Base-by-base conservation (phyloP, 1,140 invertebrate genomes). In the Thaumetopoea pityocampa region DNA sequence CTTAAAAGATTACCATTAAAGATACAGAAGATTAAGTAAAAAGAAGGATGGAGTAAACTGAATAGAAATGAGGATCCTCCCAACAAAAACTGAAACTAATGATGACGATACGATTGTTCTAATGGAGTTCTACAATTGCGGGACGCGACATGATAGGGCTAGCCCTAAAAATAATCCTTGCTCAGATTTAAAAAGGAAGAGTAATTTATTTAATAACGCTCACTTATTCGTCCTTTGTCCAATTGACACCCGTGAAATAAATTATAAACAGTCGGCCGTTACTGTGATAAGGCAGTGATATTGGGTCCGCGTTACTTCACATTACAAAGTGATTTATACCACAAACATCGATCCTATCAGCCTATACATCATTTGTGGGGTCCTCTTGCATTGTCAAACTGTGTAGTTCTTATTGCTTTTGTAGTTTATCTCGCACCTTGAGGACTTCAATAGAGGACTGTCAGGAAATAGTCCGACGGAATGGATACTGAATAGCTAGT, bases 361-460 rank as follows among this genome's bases (percentile, higher is more conserved):
- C 35, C 43, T 50, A 69, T 69, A 60, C 53, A 61, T 69, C 66
- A 69, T 69, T 47, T 61, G 50, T 56, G 38, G 36, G 29, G 49
- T 32, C 42, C 42, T 41, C 54, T 52, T 29, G 51, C 51, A 60
- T 64, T 69, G 60, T 64, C 61, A 53, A 46, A 45, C 23, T 20
- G 32, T 41, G 11, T 33, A 24, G 27, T 43, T 42, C 42, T 42
- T 28, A 36, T 38, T 53, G 42, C 18, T 50, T 53, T 51, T 43
- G 7, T 29, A 26, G 14, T 34, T 38, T 29, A 52, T 35, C 26
- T 7, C 8, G 1, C 11, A 32, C 12, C 17, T 27, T 41, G 28
- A 16, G 20, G 32, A 22, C 7, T n/a, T 20, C 1, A 19, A 22
- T 19, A 37, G 23, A 38, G 18, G 1, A 2, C 22, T 5, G 5